phyloP scores from a whole-genome alignment of 1,140 invertebrate species.

The Drosophila fuyamai region DNA sequence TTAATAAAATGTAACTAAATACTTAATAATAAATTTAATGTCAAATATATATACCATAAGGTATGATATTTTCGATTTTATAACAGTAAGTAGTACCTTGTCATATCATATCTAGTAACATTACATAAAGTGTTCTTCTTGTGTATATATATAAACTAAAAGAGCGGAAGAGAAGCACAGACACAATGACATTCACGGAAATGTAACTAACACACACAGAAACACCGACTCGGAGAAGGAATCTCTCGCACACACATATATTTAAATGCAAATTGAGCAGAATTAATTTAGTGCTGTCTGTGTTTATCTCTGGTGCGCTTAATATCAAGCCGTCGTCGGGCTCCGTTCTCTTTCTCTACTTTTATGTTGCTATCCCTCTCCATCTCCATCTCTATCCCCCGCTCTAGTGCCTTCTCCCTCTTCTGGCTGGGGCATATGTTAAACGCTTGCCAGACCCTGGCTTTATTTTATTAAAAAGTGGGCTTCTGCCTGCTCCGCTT shows the following conservation, averaged over 20 bases:
- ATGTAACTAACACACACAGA: slow-evolving; percentile 68
- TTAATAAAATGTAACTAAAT: no score
- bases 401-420: slow-evolving; percentile 6
- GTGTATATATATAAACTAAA: neutral
- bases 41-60: no score
- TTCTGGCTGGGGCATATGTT: slow-evolving; percentile 66
- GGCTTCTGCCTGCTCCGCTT: slow-evolving; percentile 48
- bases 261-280: slow-evolving; percentile 84
- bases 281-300: slow-evolving; percentile 81
- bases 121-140: neutral
- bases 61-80: no score
- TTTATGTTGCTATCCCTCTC: neutral
- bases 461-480: slow-evolving; percentile 77
- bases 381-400: slow-evolving; percentile 3
- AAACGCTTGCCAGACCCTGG: slow-evolving; percentile 65
- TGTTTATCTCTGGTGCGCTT: slow-evolving; percentile 78
- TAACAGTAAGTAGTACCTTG: no score
- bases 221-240: slow-evolving; percentile 12
- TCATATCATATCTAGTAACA: no score
- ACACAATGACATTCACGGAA: slow-evolving; percentile 41
- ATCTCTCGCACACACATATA: slow-evolving; percentile 53
- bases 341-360: slow-evolving; percentile 26
- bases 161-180: slow-evolving; percentile 8
- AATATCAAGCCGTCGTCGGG: slow-evolving; percentile 72
- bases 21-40: no score